Evolutionary conservation across 2,888 invertebrate species (phyloP).

Genomic region (Xanthia icteritia): DNA sequence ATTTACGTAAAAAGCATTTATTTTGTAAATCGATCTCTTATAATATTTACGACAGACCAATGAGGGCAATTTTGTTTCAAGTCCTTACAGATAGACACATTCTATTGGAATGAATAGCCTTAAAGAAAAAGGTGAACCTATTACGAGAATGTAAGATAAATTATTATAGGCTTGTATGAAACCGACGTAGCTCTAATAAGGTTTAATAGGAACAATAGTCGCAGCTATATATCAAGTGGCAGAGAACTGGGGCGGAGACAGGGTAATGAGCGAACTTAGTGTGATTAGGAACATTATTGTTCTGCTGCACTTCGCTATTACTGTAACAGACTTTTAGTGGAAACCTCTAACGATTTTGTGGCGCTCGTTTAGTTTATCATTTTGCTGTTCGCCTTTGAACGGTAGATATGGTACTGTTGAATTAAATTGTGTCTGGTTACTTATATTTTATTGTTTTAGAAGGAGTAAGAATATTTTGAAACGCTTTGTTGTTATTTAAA

Average conservation of each 20-base stretch:
- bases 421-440: neutral
- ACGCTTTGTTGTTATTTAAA: neutral
- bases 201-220: conserved; percentile 58
- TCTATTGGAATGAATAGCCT: neutral
- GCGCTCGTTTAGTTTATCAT: conserved; percentile 28
- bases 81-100: neutral
- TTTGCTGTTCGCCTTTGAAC: conserved; percentile 3
- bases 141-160: conserved; percentile 39
- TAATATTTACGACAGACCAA: conserved; percentile 7
- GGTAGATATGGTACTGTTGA: too few species aligned
- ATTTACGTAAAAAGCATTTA: neutral
- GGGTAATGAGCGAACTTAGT: conserved; percentile 69
- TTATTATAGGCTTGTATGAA: conserved; percentile 39
- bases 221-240: conserved; percentile 49
- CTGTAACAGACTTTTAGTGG: conserved; percentile 56
- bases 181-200: conserved; percentile 42
- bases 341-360: conserved; percentile 40
- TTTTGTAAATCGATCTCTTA: neutral
- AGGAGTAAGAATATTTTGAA: neutral
- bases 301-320: conserved; percentile 62
- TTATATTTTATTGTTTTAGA: neutral
- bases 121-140: conserved; percentile 15
- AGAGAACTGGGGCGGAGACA: conserved; percentile 54
- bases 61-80: conserved; percentile 7
- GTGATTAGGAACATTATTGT: conserved; percentile 66